A percentile compares a stretch with the other conserved stretches of the same genome.
phyloP scores from a whole-genome alignment of 30 jellyfish, hydroid and myxozoan genomes.

The Catostylus mosaicus region DNA sequence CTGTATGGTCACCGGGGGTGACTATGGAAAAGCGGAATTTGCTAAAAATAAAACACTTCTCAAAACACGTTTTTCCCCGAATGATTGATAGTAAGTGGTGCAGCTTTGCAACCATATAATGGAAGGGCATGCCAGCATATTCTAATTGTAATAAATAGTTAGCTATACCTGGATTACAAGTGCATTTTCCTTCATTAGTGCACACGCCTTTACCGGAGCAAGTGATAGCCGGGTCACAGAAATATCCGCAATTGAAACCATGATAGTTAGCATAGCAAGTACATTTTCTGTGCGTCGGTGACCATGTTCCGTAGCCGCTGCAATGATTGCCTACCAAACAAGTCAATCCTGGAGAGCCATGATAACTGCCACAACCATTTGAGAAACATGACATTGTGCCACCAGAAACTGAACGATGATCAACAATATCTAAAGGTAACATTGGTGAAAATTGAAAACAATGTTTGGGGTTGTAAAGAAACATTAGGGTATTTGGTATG shows the following conservation, averaged over 20 bases:
- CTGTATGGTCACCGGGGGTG: too few relatives aligned
- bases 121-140: too few relatives aligned
- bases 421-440: slow-evolving; percentile 29
- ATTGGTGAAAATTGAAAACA: neutral
- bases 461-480: too few relatives aligned
- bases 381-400: slow-evolving; percentile 44
- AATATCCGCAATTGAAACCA: slow-evolving; percentile 66
- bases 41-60: too few relatives aligned
- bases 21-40: too few relatives aligned
- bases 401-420: slow-evolving; percentile 61
- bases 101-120: too few relatives aligned
- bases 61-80: too few relatives aligned
- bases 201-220: slow-evolving; percentile 68
- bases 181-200: slow-evolving; percentile 61
- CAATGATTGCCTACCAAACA: slow-evolving; percentile 65
- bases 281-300: slow-evolving; percentile 39
- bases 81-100: too few relatives aligned
- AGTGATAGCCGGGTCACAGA: slow-evolving; percentile 48
- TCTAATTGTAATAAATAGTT: too few relatives aligned
- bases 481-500: too few relatives aligned
- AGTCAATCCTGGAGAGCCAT: slow-evolving; percentile 47
- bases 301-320: slow-evolving; percentile 72
- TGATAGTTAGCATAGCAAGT: slow-evolving; percentile 49
- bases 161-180: slow-evolving; percentile 32
- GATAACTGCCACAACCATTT: slow-evolving; percentile 39